These are phyloP conservation scores for Ispidina picta DNA, from an alignment of 2,797 vertebrate species.

Conservation along the genomic window DNA sequence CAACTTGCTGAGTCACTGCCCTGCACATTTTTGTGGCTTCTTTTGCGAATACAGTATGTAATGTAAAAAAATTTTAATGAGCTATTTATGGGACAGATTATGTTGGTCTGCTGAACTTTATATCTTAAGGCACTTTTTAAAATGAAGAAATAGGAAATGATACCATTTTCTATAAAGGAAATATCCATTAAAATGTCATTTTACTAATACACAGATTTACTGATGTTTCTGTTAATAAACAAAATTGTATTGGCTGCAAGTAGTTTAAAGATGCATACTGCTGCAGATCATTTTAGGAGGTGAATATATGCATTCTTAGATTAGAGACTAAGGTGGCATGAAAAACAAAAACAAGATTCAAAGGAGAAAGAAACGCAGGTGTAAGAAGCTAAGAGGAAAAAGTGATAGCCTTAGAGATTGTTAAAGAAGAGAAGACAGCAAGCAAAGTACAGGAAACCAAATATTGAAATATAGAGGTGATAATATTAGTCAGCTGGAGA, in stretches of 20 bases:
- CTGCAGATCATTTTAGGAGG: neutral
- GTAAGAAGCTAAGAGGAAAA: conserved; percentile 1
- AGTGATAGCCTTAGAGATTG: neutral
- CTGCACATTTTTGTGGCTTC: conserved; percentile 57
- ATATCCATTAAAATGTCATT: neutral
- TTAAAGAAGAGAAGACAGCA: neutral
- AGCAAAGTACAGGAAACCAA: conserved; percentile 26
- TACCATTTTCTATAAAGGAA: neutral
- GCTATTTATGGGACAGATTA: conserved; percentile 28
- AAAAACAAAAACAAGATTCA: neutral
- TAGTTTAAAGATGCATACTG: neutral
- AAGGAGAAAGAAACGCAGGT: neutral
- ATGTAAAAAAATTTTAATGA: neutral
- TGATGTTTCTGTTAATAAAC: neutral
- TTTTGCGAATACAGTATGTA: conserved; percentile 51
- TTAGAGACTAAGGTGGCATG: neutral
- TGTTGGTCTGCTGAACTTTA: neutral
- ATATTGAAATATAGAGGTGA: conserved; percentile 46
- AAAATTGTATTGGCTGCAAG: neutral
- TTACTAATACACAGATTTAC: neutral
- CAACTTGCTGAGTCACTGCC: conserved; percentile 65
- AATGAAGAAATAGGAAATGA: neutral
- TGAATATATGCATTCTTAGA: neutral
- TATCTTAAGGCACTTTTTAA: conserved; percentile 1
- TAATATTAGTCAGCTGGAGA: conserved; percentile 57